Evolutionary conservation across 2,797 vertebrate genomes (phyloP).

Genomic region (Octomys mimax): DNA sequence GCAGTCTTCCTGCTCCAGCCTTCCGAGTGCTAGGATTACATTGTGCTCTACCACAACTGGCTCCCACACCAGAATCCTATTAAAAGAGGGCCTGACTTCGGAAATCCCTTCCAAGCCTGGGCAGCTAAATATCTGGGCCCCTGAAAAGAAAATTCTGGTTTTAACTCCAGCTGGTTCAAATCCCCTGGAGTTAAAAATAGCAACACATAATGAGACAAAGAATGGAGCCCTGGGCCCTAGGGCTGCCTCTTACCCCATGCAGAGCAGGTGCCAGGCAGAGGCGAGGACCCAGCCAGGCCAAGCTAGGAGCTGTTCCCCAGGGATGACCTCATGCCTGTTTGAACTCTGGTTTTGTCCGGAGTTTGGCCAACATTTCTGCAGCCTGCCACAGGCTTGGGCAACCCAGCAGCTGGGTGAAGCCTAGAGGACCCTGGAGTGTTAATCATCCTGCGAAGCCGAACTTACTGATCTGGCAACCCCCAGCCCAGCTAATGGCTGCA

Average conservation of each 20-base stretch:
- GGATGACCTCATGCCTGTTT: not conserved
- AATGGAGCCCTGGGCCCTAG: not conserved
- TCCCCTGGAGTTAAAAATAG: slow-evolving; percentile 21
- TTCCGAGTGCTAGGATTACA: not conserved
- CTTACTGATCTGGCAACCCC: slow-evolving; percentile 40
- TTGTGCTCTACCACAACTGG: not conserved
- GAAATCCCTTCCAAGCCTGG: not conserved
- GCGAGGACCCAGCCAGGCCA: not conserved
- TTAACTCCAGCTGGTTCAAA: slow-evolving; percentile 2
- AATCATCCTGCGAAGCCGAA: not conserved
- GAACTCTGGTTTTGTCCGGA: slow-evolving; percentile 41
- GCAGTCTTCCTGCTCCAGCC: not conserved
- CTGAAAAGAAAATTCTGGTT: not conserved
- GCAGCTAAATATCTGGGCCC: not conserved
- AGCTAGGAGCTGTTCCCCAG: not conserved
- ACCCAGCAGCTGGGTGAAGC: not conserved
- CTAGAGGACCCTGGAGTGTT: not conserved
- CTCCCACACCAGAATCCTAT: not conserved
- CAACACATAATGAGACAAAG: not conserved
- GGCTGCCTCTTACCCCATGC: not conserved
- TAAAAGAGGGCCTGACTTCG: not conserved
- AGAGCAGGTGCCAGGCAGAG: slow-evolving; percentile 15
- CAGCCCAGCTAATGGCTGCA: not conserved
- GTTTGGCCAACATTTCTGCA: not conserved
- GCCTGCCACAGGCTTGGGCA: slow-evolving; percentile 19